Evolutionary conservation across 37 sponge, comb jelly and placozoan species (phyloP).

Genomic region (Theonella swinhoei): DNA sequence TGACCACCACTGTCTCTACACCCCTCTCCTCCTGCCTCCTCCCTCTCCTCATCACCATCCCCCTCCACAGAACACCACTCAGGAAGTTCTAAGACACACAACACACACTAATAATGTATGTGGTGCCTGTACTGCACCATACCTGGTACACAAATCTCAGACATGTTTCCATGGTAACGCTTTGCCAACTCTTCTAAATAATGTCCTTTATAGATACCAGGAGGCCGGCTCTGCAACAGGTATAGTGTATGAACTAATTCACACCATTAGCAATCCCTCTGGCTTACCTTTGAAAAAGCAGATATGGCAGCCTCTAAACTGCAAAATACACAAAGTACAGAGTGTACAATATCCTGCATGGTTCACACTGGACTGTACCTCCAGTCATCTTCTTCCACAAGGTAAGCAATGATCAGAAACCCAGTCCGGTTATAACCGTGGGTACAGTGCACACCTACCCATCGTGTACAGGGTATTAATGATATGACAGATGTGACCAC

Average conservation of each 20-base stretch:
- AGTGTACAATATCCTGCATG: not conserved
- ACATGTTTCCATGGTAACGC: constrained; percentile 62
- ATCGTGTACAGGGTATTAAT: not conserved
- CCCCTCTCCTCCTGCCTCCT: constrained; percentile 6
- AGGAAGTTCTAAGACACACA: constrained; percentile 32
- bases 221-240: constrained; percentile 64
- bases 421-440: constrained; percentile 99
- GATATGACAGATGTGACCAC: not conserved
- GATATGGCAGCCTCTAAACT: constrained; percentile 80
- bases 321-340: not conserved
- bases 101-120: not conserved
- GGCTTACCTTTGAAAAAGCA: constrained; percentile 48
- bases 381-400: constrained; percentile 86
- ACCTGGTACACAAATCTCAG: constrained; percentile 42
- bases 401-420: constrained; percentile 83
- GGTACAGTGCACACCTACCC: constrained; percentile 94
- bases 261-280: not conserved
- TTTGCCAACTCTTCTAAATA: constrained; percentile 70
- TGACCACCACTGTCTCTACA: not conserved
- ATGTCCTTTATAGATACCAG: constrained; percentile 86
- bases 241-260: not conserved
- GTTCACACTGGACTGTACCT: constrained; percentile 30
- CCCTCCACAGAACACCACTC: constrained; percentile 75
- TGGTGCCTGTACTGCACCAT: not conserved
- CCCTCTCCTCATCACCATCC: constrained; percentile 29